These are phyloP conservation scores for Amphiprion ocellaris DNA, from an alignment of 2,113 vertebrate species.

Conservation along the genomic window DNA sequence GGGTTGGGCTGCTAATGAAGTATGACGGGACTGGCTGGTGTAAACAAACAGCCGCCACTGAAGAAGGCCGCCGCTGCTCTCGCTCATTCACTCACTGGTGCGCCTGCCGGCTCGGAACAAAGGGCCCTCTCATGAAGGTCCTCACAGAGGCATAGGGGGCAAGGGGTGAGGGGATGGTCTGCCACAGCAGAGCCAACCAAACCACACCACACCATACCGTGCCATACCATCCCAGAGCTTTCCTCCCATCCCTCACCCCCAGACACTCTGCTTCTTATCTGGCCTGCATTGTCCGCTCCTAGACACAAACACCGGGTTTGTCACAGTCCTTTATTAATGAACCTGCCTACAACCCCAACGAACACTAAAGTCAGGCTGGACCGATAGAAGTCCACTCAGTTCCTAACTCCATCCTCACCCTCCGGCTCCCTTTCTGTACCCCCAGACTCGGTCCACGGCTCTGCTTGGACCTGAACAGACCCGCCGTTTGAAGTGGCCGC, in stretches of 20 bases:
- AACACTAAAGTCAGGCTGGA: conserved; percentile 12
- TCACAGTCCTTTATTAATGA: neutral
- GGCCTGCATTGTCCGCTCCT: conserved; percentile 3
- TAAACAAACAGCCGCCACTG: conserved; percentile 85
- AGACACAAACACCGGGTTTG: conserved; percentile 2
- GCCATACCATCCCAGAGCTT: conserved; percentile 57
- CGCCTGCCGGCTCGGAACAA: conserved; percentile 79
- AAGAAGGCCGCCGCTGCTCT: conserved; percentile 78
- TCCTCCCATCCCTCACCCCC: conserved; percentile 18
- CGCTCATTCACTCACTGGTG: conserved; percentile 76
- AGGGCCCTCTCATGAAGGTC: conserved; percentile 81
- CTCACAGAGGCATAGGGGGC: conserved; percentile 67
- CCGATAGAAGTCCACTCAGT: conserved; percentile 31
- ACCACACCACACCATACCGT: conserved; percentile 63
- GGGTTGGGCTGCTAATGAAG: conserved; percentile 84
- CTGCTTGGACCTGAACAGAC: conserved; percentile 60
- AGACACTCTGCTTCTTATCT: conserved; percentile 29
- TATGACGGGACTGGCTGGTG: conserved; percentile 82
- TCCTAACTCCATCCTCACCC: conserved; percentile 9
- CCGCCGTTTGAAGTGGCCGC: conserved; percentile 61
- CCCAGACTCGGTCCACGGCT: conserved; percentile 50
- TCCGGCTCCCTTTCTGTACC: conserved; percentile 11
- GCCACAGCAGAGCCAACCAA: conserved; percentile 67
- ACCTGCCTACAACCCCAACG: neutral
- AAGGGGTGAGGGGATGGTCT: conserved; percentile 69